phyloP scores from a whole-genome alignment of 1,140 invertebrate genomes.

The Apis mellifera region DNA sequence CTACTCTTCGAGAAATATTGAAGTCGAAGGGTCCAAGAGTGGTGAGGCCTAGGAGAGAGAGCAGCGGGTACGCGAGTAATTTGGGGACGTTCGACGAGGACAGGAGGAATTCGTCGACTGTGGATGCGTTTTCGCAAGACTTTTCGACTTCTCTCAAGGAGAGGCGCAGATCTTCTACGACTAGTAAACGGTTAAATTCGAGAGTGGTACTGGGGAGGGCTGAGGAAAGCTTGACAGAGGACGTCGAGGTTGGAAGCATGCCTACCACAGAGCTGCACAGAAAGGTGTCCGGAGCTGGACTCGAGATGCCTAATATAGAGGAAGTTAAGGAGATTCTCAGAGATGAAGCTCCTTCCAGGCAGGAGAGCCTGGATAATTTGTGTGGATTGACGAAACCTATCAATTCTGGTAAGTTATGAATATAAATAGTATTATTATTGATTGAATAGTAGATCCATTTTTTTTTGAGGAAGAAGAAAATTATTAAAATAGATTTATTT shows the following conservation, averaged over 20 bases:
- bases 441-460: background rate
- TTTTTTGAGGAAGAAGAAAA: background rate
- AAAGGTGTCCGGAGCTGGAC: constrained; percentile 65
- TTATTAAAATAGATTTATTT: too few relatives aligned
- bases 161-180: constrained; percentile 66
- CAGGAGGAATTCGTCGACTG: constrained; percentile 57
- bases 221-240: constrained; percentile 31
- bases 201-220: constrained; percentile 24
- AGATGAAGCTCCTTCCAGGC: constrained; percentile 1
- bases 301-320: constrained; percentile 71
- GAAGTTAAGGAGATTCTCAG: constrained; percentile 65
- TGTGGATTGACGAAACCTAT: background rate
- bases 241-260: constrained; percentile 62
- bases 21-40: constrained; percentile 43
- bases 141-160: constrained; percentile 54
- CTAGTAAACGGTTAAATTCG: constrained; percentile 42
- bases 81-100: constrained; percentile 76
- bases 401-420: constrained; percentile 5
- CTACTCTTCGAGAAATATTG: constrained; percentile 45
- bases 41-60: constrained; percentile 69
- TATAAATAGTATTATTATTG: background rate
- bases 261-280: constrained; percentile 70
- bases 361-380: background rate
- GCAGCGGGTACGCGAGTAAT: constrained; percentile 75
- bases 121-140: constrained; percentile 59